Conservation (phyloP, 2,797 vertebrate species). For the Craterocephalus amniculus region DNA sequence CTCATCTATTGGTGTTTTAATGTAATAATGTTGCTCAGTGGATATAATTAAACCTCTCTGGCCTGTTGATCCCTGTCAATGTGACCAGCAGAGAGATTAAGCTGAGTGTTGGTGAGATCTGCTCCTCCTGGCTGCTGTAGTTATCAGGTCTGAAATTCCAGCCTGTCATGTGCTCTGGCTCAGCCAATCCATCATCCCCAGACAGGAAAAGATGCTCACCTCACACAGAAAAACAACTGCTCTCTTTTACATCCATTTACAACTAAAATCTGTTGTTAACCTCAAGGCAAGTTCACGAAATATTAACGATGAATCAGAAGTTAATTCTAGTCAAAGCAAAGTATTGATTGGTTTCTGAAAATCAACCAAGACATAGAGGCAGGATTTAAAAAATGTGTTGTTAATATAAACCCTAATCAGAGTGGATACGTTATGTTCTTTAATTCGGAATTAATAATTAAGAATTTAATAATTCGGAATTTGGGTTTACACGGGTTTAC, state of each 20-base stretch:
- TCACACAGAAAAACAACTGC: neutral
- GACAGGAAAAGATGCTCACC: constrained; percentile 17
- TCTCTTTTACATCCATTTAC: neutral
- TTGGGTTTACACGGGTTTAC: no score
- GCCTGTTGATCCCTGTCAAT: constrained; percentile 14
- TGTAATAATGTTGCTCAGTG: constrained; percentile 17
- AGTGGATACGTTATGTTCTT: no score
- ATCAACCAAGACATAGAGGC: neutral
- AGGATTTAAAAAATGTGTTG: no score
- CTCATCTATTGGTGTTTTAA: neutral
- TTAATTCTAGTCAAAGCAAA: neutral
- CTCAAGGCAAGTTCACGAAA: neutral
- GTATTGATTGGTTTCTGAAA: neutral
- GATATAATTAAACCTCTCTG: constrained; percentile 37
- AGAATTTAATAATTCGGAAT: no score
- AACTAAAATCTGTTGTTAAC: no score
- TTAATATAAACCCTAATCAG: neutral
- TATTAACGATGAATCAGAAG: neutral
- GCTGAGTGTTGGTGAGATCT: constrained; percentile 23
- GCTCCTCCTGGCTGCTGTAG: no score
- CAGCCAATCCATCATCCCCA: constrained; percentile 16
- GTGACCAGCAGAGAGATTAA: constrained; percentile 31
- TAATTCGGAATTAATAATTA: no score
- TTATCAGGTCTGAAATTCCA: no score
- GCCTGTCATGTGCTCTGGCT: no score